A percentile compares a stretch with the other conserved stretches of the same genome.
Evolutionary conservation across 2,888 invertebrate genomes (phyloP).

Genomic region (Brenthis daphne): DNA sequence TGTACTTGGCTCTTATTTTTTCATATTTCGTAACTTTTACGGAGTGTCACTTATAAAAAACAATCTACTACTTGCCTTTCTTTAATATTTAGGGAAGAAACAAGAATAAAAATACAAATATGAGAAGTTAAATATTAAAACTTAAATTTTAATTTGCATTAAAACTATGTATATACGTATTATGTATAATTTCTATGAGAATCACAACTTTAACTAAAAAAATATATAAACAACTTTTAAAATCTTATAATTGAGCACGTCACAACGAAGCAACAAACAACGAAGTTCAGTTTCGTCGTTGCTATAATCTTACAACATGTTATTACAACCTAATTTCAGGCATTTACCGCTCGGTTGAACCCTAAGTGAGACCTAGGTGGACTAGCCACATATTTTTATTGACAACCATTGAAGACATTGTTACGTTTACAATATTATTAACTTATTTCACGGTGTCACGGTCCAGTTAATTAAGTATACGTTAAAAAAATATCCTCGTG

Average conservation of each 20-base stretch:
- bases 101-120: no score
- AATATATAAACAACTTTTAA: no score
- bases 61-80: no score
- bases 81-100: no score
- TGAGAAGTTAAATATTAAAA: no score
- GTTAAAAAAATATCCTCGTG: neutral
- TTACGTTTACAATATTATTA: constrained; percentile 45
- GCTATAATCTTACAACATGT: constrained; percentile 33
- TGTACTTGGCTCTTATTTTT: neutral
- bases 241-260: no score
- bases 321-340: constrained; percentile 51
- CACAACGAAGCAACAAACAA: neutral
- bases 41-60: neutral
- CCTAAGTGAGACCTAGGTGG: constrained; percentile 50
- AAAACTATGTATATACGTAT: no score
- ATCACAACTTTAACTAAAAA: no score
- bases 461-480: constrained; percentile 43
- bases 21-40: neutral
- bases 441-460: constrained; percentile 57
- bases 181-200: no score
- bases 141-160: no score
- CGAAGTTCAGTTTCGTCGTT: constrained; percentile 29
- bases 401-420: constrained; percentile 31
- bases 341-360: constrained; percentile 56
- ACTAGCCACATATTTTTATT: constrained; percentile 38